Evolutionary conservation across 2,888 invertebrate genomes (phyloP).

Genomic region (Abrostola triplasia): DNA sequence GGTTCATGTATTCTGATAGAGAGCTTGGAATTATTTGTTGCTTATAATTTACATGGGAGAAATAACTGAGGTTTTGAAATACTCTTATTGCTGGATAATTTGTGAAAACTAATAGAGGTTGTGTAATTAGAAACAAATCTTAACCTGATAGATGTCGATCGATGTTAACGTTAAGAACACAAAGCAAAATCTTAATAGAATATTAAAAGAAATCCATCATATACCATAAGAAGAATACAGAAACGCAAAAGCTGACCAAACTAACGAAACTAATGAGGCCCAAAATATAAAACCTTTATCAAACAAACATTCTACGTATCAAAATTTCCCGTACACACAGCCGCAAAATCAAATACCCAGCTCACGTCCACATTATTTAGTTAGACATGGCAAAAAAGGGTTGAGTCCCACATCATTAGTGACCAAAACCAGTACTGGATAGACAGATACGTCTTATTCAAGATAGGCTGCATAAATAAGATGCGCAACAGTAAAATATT

Average conservation of each 20-base stretch:
- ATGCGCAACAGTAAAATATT: conserved; percentile 81
- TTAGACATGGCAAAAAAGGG: conserved; percentile 81
- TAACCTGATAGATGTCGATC: too few species aligned
- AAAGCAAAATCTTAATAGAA: too few species aligned
- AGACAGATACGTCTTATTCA: conserved; percentile 83
- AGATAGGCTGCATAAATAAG: conserved; percentile 77
- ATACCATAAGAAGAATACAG: not conserved
- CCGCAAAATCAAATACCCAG: conserved; percentile 65
- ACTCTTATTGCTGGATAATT: too few species aligned
- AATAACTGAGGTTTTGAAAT: too few species aligned
- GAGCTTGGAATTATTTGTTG: too few species aligned
- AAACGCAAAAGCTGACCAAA: conserved; percentile 16
- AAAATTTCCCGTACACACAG: conserved; percentile 54
- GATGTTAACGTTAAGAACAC: too few species aligned
- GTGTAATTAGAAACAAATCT: too few species aligned
- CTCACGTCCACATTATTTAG: conserved; percentile 80
- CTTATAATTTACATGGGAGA: too few species aligned
- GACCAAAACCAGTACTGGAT: conserved; percentile 71
- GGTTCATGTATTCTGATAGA: too few species aligned
- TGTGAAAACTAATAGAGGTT: too few species aligned
- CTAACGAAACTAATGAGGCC: conserved; percentile 11
- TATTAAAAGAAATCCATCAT: not conserved
- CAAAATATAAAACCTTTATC: conserved; percentile 6
- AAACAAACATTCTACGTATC: conserved; percentile 13
- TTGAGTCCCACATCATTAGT: conserved; percentile 78